Conservation (phyloP, 2,888 invertebrate species). For the Theodoxus fluviatilis region DNA sequence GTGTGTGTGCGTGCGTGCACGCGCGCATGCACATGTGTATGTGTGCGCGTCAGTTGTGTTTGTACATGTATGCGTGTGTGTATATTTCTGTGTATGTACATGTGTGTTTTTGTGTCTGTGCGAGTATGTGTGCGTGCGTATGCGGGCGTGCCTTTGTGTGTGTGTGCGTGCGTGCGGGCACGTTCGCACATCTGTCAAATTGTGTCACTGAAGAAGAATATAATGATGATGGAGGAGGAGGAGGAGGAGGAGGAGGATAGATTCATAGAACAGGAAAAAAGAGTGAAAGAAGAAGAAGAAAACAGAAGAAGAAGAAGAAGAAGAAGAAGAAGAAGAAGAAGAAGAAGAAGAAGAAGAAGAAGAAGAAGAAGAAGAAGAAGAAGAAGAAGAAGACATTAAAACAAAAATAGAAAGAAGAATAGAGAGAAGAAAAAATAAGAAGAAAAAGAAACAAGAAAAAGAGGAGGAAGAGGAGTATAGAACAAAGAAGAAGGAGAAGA, state of each 20-base stretch:
- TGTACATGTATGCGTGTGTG: no score
- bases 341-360: conserved; percentile 15
- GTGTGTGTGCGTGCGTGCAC: no score
- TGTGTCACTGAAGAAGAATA: conserved; percentile 15
- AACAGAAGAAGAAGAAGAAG: neutral
- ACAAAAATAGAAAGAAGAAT: neutral
- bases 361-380: neutral
- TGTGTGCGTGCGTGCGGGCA: no score
- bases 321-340: conserved; percentile 11
- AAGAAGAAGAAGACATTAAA: neutral
- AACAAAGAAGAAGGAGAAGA: conserved; percentile 3
- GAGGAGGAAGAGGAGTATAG: conserved; percentile 3
- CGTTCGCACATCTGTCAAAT: no score
- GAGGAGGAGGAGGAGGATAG: conserved; percentile 12
- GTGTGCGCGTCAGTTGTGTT: no score
- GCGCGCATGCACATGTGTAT: no score
- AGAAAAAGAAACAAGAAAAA: neutral
- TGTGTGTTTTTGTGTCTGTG: no score
- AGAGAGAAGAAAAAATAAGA: neutral
- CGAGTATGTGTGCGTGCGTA: no score
- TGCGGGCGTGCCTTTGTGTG: no score
- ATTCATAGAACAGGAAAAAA: conserved; percentile 17
- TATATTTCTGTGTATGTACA: no score
- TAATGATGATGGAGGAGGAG: neutral
- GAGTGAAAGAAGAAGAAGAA: conserved; percentile 20